Conservation (phyloP, 2,113 vertebrate genomes). For the Ameiurus melas region DNA sequence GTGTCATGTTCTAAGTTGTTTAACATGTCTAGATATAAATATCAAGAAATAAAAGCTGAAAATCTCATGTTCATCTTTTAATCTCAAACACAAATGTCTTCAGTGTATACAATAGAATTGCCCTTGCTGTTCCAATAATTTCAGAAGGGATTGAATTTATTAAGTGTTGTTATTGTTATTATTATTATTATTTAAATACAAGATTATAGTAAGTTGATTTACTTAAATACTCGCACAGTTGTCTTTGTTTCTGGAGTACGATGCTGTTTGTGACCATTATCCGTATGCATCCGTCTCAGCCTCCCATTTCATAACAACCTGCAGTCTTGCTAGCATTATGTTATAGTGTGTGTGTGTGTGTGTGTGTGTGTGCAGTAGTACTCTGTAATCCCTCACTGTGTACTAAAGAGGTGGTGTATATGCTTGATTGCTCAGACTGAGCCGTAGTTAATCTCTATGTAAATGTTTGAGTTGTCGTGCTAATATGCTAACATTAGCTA, state of each 20-base stretch:
- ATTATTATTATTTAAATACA: neutral
- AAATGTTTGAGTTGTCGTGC: neutral
- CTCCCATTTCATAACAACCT: too few relatives aligned
- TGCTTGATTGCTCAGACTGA: neutral
- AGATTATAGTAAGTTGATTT: neutral
- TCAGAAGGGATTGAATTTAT: too few relatives aligned
- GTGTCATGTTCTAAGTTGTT: too few relatives aligned
- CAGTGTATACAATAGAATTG: too few relatives aligned
- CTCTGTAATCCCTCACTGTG: neutral
- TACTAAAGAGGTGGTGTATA: neutral
- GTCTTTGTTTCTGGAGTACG: neutral
- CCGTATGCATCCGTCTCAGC: too few relatives aligned
- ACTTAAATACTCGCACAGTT: neutral
- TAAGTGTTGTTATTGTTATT: too few relatives aligned
- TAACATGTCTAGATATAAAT: too few relatives aligned
- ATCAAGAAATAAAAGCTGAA: too few relatives aligned
- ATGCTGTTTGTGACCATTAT: neutral
- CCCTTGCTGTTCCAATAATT: too few relatives aligned
- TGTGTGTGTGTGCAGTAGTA: neutral
- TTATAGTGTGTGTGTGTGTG: neutral
- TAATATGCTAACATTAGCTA: neutral
- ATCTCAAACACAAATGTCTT: too few relatives aligned
- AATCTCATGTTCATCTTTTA: too few relatives aligned
- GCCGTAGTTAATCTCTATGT: neutral
- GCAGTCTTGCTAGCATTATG: too few relatives aligned